Percentiles rank a stretch among this genome's conserved stretches.
Evolutionary conservation across 1,140 invertebrate species (phyloP).

Genomic region (Conopomorpha cramerella): DNA sequence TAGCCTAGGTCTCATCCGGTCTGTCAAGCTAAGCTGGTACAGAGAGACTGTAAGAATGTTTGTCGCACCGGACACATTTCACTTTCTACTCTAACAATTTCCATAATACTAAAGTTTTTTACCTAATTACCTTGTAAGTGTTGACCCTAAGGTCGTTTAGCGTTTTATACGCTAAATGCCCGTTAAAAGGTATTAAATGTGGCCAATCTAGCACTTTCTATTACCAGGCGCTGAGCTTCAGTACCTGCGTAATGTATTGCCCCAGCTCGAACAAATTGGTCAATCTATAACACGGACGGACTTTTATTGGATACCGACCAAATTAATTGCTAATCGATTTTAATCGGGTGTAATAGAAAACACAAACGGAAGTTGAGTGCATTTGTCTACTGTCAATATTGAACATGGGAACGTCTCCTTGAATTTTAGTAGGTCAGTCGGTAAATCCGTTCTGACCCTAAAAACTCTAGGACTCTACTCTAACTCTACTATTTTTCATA

Average conservation of each 20-base stretch:
- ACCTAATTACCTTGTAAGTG: neutral
- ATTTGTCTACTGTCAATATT: no score
- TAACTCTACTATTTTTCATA: no score
- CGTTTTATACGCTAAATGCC: no score
- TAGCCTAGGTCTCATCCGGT: no score
- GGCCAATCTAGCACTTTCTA: neutral
- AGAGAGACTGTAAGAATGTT: no score
- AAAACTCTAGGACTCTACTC: no score
- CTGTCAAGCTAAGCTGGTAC: no score
- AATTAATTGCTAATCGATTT: constrained; percentile 31
- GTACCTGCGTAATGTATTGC: constrained; percentile 9
- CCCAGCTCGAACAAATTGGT: constrained; percentile 23
- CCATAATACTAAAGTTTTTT: neutral
- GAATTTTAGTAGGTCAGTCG: no score
- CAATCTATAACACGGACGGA: constrained; percentile 35
- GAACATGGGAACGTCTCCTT: no score
- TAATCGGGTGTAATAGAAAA: no score
- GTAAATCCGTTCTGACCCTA: no score
- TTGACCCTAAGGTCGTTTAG: neutral
- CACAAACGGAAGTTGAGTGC: no score
- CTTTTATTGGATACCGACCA: constrained; percentile 38
- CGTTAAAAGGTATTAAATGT: neutral
- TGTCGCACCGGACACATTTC: neutral
- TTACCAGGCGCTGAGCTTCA: constrained; percentile 5
- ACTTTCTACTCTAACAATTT: neutral